These are phyloP conservation scores for Baronia brevicornis DNA, from an alignment of 2,888 invertebrate genomes.

Conservation along the genomic window DNA sequence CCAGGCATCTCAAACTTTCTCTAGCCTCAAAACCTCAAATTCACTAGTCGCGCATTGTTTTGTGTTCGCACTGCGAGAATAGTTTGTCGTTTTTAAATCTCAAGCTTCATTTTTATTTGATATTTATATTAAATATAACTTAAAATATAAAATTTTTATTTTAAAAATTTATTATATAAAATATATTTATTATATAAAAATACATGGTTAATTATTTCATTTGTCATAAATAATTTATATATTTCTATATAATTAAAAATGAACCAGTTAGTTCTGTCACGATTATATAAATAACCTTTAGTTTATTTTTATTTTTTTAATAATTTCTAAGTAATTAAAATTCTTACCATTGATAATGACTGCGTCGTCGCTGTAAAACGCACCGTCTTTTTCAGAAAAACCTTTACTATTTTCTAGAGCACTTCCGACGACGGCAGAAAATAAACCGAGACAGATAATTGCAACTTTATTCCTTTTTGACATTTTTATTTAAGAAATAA, in stretches of 20 bases:
- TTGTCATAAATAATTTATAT: no score
- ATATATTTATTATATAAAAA: not conserved
- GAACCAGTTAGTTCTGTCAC: no score
- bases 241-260: no score
- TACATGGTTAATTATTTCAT: no score
- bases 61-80: slow-evolving; percentile 40
- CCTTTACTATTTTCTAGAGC: slow-evolving; percentile 38
- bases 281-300: no score
- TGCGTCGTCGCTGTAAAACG: slow-evolving; percentile 63
- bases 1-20: slow-evolving; percentile 65
- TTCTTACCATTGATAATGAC: slow-evolving; percentile 66
- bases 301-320: not conserved
- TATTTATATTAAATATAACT: not conserved
- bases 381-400: slow-evolving; percentile 58
- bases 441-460: slow-evolving; percentile 33
- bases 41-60: slow-evolving; percentile 55
- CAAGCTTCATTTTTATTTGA: slow-evolving; percentile 1
- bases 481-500: slow-evolving; percentile 30
- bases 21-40: slow-evolving; percentile 72
- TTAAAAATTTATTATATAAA: slow-evolving; percentile 2
- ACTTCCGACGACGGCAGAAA: slow-evolving; percentile 46
- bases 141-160: not conserved
- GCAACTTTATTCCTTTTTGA: slow-evolving; percentile 39
- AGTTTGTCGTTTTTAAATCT: slow-evolving; percentile 16
- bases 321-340: not conserved